These are phyloP conservation scores for Trichonephila clavipes DNA, from an alignment of 1,140 invertebrate species.

Conservation along the genomic window DNA sequence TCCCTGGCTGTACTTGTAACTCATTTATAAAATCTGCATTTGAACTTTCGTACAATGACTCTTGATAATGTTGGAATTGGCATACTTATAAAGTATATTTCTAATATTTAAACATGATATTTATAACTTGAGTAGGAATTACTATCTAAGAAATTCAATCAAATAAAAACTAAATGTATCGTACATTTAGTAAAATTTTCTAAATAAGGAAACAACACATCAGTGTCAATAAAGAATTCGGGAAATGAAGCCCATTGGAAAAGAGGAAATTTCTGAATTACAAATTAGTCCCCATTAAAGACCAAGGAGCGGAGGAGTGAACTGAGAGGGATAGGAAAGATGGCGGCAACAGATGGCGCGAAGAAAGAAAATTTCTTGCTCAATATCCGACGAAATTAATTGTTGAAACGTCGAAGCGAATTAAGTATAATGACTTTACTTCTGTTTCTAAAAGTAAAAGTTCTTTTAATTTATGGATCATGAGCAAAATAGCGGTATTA, in stretches of 20 bases:
- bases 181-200: background rate
- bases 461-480: slow-evolving; percentile 68
- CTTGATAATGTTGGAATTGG: too few relatives aligned
- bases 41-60: too few relatives aligned
- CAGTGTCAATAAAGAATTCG: background rate
- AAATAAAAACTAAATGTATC: background rate
- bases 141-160: too few relatives aligned
- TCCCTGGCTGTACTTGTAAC: too few relatives aligned
- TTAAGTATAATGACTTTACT: slow-evolving; percentile 56
- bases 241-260: background rate
- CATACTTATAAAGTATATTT: too few relatives aligned
- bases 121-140: too few relatives aligned
- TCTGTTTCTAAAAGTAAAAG: slow-evolving; percentile 64
- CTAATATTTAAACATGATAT: too few relatives aligned
- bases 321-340: background rate
- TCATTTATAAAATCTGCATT: too few relatives aligned
- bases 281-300: slow-evolving; percentile 72
- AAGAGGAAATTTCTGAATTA: slow-evolving; percentile 64
- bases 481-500: slow-evolving; percentile 42
- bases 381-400: slow-evolving; percentile 70
- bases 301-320: background rate
- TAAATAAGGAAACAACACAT: background rate
- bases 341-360: slow-evolving; percentile 63
- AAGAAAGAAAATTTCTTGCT: slow-evolving; percentile 65
- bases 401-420: slow-evolving; percentile 48